These are phyloP conservation scores for Adelges cooleyi DNA, from an alignment of 1,140 invertebrate species.

Conservation along the genomic window DNA sequence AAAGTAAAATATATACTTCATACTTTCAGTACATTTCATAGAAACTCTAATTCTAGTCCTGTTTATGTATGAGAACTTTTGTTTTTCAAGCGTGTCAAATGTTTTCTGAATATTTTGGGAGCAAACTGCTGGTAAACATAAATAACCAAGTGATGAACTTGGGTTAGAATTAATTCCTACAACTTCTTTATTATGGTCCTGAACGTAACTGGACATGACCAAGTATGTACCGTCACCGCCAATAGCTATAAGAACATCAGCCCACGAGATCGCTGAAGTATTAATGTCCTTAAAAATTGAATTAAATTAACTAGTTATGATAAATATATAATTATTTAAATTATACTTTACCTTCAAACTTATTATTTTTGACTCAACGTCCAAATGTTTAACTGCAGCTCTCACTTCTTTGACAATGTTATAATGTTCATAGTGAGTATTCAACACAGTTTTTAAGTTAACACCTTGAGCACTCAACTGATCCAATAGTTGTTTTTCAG, in stretches of 20 bases:
- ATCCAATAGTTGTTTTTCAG: constrained; percentile 14
- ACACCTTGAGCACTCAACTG: constrained; percentile 17
- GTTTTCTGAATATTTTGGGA: constrained; percentile 44
- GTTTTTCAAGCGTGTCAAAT: constrained; percentile 19
- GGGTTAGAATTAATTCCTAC: constrained; percentile 98
- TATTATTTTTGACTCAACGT: constrained; percentile 20
- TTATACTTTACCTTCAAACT: constrained; percentile 9
- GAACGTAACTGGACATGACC: constrained; percentile 76
- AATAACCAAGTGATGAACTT: constrained; percentile 77
- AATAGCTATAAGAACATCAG: constrained; percentile 85
- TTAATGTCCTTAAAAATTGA: constrained; percentile 17
- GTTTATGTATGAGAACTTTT: background rate
- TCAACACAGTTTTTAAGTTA: constrained; percentile 7
- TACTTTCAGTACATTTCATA: constrained; percentile 16
- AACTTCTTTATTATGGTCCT: constrained; percentile 65
- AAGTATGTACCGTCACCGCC: constrained; percentile 98
- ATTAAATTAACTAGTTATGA: background rate
- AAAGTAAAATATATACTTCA: background rate
- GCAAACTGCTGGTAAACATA: constrained; percentile 74
- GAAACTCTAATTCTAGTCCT: constrained; percentile 16
- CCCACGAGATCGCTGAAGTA: constrained; percentile 49
- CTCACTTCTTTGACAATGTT: constrained; percentile 22
- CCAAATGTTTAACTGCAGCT: background rate
- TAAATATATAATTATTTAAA: background rate
- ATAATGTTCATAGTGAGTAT: constrained; percentile 22